Evolutionary conservation across 53 echinoderm and acorn worm genomes (phyloP), one percentile per base, ranked within the genome.

Genomic region (Zoroaster sp.): DNA sequence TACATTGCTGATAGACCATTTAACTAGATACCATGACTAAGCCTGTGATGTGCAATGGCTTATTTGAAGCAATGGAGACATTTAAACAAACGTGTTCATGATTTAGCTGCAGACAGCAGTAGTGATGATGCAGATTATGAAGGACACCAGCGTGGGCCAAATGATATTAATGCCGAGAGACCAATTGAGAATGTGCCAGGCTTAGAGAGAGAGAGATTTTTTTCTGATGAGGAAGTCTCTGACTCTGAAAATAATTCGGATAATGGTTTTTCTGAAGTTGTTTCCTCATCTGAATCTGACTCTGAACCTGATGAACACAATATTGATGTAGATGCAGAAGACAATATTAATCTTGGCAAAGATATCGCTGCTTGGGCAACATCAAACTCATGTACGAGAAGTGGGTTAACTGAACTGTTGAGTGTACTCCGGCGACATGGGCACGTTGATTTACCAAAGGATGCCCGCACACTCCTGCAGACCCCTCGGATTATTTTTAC

Each of bases 401-500:
- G 34, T 49, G 47, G 77, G 47, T 49, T 77, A 53, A 77, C 47
- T 53, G 53, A 35, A 77, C 33, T 77, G 0, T 51, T 77, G 31
- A 35, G 34, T 17, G 51, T 77, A 15, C 51, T 77, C 2, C 47
- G 77, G 53, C 53, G 4, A 2, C 40, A 73, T 40, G 73, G 73
- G 33, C 73, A n/a, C n/a, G n/a, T n/a, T n/a, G 20, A 35, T 33
- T 51, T 77, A 49, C 77, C 77, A 0, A 77, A 77, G 9, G 77
- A 77, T 77, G 40, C 77, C 30, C 77, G 77, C 77, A 77, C 77
- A 32, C 77, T 77, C 8, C 77, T 77, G n/a, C 47, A 53, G 36
- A 77, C 77, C 0, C 77, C 77, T 49, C 47, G 77, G 51, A 15
- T 13, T 52, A 51, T 80, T 18, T 20, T 41, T 39, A 20, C 38